Percentiles rank a stretch among this genome's conserved stretches.
phyloP scores from a whole-genome alignment of 2,888 invertebrate genomes.

The Timandra comae region DNA sequence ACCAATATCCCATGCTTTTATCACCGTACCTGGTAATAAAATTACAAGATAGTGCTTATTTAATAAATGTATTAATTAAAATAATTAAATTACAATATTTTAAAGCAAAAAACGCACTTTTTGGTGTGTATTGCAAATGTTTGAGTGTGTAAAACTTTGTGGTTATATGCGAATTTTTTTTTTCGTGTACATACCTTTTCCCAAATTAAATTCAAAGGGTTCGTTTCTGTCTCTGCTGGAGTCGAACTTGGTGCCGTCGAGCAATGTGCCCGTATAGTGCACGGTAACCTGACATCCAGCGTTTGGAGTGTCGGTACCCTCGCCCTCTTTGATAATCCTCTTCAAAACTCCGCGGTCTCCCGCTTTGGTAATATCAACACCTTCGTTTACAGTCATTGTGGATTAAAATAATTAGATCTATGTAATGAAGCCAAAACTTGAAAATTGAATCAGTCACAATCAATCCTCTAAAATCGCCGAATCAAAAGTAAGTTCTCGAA shows the following conservation, averaged over 20 bases:
- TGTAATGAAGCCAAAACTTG: background rate
- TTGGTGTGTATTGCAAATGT: too few relatives aligned
- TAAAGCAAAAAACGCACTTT: too few relatives aligned
- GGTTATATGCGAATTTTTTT: background rate
- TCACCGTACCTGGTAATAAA: slow-evolving; percentile 80
- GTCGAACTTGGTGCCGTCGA: slow-evolving; percentile 94
- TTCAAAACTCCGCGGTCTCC: slow-evolving; percentile 87
- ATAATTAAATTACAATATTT: too few relatives aligned
- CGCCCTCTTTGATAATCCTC: slow-evolving; percentile 84
- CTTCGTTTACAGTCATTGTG: slow-evolving; percentile 62
- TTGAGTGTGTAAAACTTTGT: slow-evolving; percentile 1
- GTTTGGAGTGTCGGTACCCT: slow-evolving; percentile 82
- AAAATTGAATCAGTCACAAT: too few relatives aligned
- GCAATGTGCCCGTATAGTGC: slow-evolving; percentile 93
- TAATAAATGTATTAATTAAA: too few relatives aligned
- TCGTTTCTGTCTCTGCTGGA: slow-evolving; percentile 89
- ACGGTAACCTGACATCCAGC: slow-evolving; percentile 83
- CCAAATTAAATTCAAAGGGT: slow-evolving; percentile 91
- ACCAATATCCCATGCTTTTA: slow-evolving; percentile 96
- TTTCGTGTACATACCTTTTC: slow-evolving; percentile 84
- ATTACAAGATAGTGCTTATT: too few relatives aligned
- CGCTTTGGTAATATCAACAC: slow-evolving; percentile 56
- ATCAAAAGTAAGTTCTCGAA: too few relatives aligned
- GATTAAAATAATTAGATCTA: background rate
- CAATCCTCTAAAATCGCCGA: too few relatives aligned